A percentile compares a stretch with the other conserved stretches of the same genome.
Conservation (phyloP, 2,113 vertebrate species). For the Pterocles gutturalis region DNA sequence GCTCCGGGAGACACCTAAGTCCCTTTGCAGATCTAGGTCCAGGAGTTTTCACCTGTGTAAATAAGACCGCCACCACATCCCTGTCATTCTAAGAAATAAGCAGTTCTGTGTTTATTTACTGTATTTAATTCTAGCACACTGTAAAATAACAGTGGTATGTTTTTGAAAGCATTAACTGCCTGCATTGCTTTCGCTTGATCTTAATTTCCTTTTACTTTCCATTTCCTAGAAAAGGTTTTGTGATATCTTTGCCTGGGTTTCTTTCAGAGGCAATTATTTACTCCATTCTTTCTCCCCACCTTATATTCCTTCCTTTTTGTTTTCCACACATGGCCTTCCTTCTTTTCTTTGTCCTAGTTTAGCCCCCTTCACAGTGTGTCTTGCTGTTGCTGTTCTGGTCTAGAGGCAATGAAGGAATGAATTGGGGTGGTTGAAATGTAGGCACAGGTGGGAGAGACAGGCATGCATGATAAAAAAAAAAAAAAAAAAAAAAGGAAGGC, state of each 20-base stretch:
- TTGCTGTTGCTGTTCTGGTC: neutral
- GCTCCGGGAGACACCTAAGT: slow-evolving; percentile 47
- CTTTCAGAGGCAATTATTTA: slow-evolving; percentile 1
- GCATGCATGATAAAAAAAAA: neutral
- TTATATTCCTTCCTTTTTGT: neutral
- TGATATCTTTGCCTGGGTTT: neutral
- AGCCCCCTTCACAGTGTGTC: neutral
- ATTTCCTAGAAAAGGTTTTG: neutral
- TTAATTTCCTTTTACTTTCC: slow-evolving; percentile 38
- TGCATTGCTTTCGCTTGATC: neutral
- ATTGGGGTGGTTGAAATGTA: neutral
- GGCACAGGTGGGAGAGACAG: neutral
- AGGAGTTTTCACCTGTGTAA: slow-evolving; percentile 63
- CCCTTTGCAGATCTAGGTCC: slow-evolving; percentile 38
- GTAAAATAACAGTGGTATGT: slow-evolving; percentile 40
- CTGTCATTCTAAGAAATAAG: slow-evolving; percentile 55
- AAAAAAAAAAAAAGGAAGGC: neutral
- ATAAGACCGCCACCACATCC: slow-evolving; percentile 53
- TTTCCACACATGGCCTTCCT: neutral
- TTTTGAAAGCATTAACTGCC: slow-evolving; percentile 49
- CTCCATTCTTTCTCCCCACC: neutral
- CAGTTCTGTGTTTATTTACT: slow-evolving; percentile 59
- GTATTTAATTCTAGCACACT: slow-evolving; percentile 57
- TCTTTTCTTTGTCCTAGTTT: slow-evolving; percentile 19
- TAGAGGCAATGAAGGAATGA: neutral